A percentile compares a stretch with the other conserved stretches of the same genome.
Conservation (phyloP, 2,888 invertebrate genomes). For the Nebria salina region DNA sequence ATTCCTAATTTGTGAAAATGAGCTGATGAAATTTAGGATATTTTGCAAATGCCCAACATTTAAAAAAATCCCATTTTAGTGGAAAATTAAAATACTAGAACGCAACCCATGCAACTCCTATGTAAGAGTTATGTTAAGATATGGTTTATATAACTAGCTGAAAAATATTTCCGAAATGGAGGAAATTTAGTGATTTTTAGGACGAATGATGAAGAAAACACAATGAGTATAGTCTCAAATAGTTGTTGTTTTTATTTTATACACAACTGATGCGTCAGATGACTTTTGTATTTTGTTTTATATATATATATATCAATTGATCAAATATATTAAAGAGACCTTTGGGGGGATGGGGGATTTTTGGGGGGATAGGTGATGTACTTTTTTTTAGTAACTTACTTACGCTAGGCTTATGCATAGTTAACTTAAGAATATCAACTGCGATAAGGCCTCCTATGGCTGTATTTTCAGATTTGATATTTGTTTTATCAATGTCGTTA, state of each 20-base stretch:
- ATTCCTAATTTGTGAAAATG: no score
- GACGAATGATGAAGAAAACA: constrained; percentile 11
- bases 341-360: not conserved
- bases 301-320: constrained; percentile 32
- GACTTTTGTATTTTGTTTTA: constrained; percentile 28
- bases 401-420: constrained; percentile 42
- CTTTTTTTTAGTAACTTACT: constrained; percentile 35
- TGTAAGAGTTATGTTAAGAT: no score
- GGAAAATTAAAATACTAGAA: no score
- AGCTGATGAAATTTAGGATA: no score
- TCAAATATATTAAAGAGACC: constrained; percentile 10
- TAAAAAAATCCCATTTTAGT: no score
- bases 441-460: constrained; percentile 47
- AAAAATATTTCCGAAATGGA: no score
- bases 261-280: constrained; percentile 30
- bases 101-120: no score
- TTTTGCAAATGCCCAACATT: no score
- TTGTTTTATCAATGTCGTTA: constrained; percentile 21
- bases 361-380: constrained; percentile 32
- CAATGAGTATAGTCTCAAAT: constrained; percentile 26
- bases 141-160: no score
- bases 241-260: constrained; percentile 40
- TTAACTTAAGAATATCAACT: constrained; percentile 46
- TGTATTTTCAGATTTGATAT: constrained; percentile 40
- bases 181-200: no score